Percentiles rank a stretch among this genome's conserved stretches.
Evolutionary conservation across 2,797 vertebrate genomes (phyloP).

Genomic region (Rhadinocentrus ornatus): DNA sequence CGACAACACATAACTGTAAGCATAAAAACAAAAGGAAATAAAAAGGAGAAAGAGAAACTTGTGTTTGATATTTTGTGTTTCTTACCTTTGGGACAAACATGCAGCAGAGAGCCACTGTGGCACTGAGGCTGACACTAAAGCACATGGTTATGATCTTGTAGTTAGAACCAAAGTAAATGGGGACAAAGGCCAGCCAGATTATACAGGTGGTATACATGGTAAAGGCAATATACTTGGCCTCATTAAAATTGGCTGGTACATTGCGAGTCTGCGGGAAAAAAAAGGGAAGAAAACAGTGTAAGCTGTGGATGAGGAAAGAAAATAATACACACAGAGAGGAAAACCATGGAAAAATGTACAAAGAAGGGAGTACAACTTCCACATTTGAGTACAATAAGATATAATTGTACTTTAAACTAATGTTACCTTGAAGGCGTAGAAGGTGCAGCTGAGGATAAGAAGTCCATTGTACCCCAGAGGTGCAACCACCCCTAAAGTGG

Average conservation of each 20-base stretch:
- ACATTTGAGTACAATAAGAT: neutral
- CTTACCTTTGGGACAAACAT: constrained; percentile 96
- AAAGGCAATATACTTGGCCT: constrained; percentile 99
- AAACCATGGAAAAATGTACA: neutral
- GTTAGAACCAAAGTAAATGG: constrained; percentile 99
- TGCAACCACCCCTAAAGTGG: constrained; percentile 95
- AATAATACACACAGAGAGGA: neutral
- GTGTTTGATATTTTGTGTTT: constrained; percentile 1
- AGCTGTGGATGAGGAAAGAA: neutral
- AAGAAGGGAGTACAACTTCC: neutral
- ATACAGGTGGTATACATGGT: constrained; percentile 99
- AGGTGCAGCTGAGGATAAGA: constrained; percentile 98
- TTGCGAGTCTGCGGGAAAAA: constrained; percentile 88
- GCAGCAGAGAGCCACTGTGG: constrained; percentile 95
- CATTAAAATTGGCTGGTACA: constrained; percentile 97
- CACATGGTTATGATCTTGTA: constrained; percentile 99
- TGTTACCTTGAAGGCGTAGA: constrained; percentile 95
- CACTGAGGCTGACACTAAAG: constrained; percentile 97
- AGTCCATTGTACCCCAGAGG: constrained; percentile 97
- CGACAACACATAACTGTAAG: neutral
- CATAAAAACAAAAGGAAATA: neutral
- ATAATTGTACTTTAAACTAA: neutral
- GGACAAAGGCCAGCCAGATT: constrained; percentile 99
- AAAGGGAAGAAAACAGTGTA: constrained; percentile 1
- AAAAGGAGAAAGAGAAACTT: neutral